These are phyloP conservation scores for Sinocyclocheilus anshuiensis DNA, from an alignment of 2,113 vertebrate species.

Conservation along the genomic window DNA sequence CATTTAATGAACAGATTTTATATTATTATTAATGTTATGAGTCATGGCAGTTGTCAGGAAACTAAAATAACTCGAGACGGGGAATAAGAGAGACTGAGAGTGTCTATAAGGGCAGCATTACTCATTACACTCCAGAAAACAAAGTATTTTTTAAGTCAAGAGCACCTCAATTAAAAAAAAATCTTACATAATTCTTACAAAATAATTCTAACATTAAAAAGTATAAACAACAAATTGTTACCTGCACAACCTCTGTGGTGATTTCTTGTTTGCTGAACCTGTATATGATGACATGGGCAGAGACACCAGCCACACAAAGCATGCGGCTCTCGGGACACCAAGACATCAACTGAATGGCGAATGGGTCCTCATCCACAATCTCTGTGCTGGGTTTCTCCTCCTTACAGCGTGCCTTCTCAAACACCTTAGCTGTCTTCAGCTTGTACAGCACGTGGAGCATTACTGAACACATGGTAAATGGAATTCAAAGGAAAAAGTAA, in stretches of 20 bases:
- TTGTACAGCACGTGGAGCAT: conserved; percentile 98
- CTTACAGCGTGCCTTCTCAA: conserved; percentile 92
- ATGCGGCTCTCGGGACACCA: conserved; percentile 98
- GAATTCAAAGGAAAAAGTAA: background rate
- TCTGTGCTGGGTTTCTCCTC: conserved; percentile 90
- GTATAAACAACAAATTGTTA: conserved; percentile 59
- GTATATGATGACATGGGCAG: conserved; percentile 93
- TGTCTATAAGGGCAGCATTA: background rate
- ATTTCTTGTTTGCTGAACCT: conserved; percentile 97
- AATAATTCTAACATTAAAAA: background rate
- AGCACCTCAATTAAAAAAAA: background rate
- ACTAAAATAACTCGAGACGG: conserved; percentile 23
- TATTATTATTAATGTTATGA: conserved; percentile 39
- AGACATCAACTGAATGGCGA: conserved; percentile 94
- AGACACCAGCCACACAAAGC: conserved; percentile 94
- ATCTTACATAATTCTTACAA: background rate
- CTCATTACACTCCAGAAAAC: conserved; percentile 27
- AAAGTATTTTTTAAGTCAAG: background rate
- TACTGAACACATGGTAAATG: conserved; percentile 75
- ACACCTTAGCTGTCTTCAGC: conserved; percentile 98
- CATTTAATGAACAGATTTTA: conserved; percentile 40
- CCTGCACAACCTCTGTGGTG: conserved; percentile 92
- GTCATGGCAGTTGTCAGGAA: conserved; percentile 43
- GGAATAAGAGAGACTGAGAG: background rate
- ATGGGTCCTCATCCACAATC: conserved; percentile 95